phyloP scores from a whole-genome alignment of 2,888 invertebrate genomes.

The Syrista parreyssii region DNA sequence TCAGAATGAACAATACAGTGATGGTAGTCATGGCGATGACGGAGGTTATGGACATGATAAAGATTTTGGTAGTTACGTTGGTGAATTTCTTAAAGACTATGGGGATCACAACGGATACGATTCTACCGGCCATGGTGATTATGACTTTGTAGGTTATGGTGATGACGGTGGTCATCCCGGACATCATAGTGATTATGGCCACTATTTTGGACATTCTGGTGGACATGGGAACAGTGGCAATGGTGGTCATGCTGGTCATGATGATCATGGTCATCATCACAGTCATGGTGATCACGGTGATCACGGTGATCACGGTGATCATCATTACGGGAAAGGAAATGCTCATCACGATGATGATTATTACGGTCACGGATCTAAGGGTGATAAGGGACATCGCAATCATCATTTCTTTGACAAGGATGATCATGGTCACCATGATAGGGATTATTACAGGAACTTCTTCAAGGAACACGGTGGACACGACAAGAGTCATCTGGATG shows the following conservation, averaged over 20 bases:
- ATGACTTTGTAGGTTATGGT: not conserved
- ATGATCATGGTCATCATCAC: not conserved
- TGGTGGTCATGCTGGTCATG: not conserved
- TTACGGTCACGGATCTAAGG: slow-evolving; percentile 50
- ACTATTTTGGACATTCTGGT: not conserved
- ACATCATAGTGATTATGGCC: not conserved
- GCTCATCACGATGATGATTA: slow-evolving; percentile 51
- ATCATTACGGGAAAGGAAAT: slow-evolving; percentile 44
- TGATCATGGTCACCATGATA: slow-evolving; percentile 54
- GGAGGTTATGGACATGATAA: not conserved
- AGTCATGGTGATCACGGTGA: slow-evolving; percentile 8
- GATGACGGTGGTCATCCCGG: not conserved
- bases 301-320: not conserved
- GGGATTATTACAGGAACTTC: slow-evolving; percentile 48
- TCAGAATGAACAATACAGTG: not conserved
- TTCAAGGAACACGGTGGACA: slow-evolving; percentile 51
- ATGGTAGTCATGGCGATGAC: slow-evolving; percentile 2
- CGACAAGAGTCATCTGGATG: slow-evolving; percentile 56
- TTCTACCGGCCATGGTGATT: not conserved
- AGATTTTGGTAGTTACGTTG: not conserved
- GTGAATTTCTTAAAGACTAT: not conserved
- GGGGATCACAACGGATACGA: not conserved
- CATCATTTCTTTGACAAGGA: slow-evolving; percentile 53
- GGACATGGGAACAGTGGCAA: not conserved
- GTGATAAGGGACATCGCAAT: slow-evolving; percentile 54